A percentile compares a stretch with the other conserved stretches of the same genome.
Conservation (phyloP, 2,888 invertebrate species). For the Agrilus biguttatus region DNA sequence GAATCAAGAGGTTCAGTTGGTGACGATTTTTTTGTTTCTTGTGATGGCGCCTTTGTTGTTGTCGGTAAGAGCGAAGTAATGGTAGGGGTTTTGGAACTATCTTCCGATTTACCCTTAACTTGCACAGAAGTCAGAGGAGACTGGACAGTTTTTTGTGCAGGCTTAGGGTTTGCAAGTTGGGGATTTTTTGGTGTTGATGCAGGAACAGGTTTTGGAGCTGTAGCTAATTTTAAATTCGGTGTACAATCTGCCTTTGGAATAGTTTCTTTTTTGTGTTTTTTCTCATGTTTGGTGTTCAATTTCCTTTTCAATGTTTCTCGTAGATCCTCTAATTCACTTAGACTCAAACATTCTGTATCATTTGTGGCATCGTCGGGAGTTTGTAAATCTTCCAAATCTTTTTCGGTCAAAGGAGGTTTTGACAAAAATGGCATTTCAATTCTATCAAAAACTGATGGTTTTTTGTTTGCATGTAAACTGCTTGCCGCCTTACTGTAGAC, state of each 20-base stretch:
- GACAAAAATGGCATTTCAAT: conserved; percentile 17
- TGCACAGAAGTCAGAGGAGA: no score
- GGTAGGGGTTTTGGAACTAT: no score
- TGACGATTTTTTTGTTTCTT: no score
- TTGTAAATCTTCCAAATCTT: conserved; percentile 19
- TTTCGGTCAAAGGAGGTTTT: conserved; percentile 25
- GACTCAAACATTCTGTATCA: conserved; percentile 35
- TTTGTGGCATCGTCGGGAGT: not conserved
- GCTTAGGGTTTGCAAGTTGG: not conserved
- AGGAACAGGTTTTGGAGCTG: conserved; percentile 22
- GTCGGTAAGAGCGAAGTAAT: no score
- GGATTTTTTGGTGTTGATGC: conserved; percentile 6
- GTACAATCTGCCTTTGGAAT: not conserved
- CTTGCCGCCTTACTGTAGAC: conserved; percentile 21
- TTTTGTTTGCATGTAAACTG: conserved; percentile 11
- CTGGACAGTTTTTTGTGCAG: no score
- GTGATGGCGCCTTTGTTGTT: no score
- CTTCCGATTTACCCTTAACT: no score
- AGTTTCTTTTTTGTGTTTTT: not conserved
- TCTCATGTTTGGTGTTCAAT: conserved; percentile 24
- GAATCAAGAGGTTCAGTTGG: no score
- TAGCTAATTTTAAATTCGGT: not conserved
- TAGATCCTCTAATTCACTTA: conserved; percentile 34
- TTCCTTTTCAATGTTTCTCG: conserved; percentile 36
- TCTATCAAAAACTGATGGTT: conserved; percentile 8